These are phyloP conservation scores for Parauchenoglanis ngamensis DNA, from an alignment of 2,797 vertebrate genomes.

Conservation along the genomic window DNA sequence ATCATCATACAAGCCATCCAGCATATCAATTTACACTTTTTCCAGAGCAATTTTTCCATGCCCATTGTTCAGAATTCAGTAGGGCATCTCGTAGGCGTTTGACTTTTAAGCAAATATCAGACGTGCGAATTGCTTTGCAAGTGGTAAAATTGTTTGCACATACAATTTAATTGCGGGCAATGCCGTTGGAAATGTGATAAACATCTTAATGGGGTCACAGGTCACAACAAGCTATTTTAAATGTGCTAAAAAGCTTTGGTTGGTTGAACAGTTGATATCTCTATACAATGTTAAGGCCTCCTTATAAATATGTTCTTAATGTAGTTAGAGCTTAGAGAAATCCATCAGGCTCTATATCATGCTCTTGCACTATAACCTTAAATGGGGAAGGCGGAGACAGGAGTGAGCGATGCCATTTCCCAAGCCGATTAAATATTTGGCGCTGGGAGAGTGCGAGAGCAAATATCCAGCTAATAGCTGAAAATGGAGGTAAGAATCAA, in stretches of 20 bases:
- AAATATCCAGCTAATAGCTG: conserved; percentile 44
- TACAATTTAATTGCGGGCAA: neutral
- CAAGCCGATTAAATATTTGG: conserved; percentile 42
- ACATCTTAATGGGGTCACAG: conserved; percentile 11
- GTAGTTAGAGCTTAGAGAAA: neutral
- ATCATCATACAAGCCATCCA: neutral
- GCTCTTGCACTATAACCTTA: neutral
- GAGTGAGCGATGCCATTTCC: conserved; percentile 23
- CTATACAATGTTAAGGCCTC: neutral
- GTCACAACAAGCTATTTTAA: neutral
- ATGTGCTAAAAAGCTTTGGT: neutral
- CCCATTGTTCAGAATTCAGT: neutral
- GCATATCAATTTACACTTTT: neutral
- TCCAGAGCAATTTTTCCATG: neutral
- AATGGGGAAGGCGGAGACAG: neutral
- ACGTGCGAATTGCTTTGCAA: neutral
- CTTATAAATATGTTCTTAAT: neutral
- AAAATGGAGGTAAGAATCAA: conserved; percentile 52
- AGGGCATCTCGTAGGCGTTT: neutral
- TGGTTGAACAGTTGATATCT: neutral
- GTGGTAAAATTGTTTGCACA: conserved; percentile 4
- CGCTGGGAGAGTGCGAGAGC: neutral
- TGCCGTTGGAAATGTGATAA: conserved; percentile 1
- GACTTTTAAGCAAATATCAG: conserved; percentile 14
- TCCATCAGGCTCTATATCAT: neutral